phyloP scores from a whole-genome alignment of 53 echinoderm and acorn worm species.

The Hippasteria phrygiana region DNA sequence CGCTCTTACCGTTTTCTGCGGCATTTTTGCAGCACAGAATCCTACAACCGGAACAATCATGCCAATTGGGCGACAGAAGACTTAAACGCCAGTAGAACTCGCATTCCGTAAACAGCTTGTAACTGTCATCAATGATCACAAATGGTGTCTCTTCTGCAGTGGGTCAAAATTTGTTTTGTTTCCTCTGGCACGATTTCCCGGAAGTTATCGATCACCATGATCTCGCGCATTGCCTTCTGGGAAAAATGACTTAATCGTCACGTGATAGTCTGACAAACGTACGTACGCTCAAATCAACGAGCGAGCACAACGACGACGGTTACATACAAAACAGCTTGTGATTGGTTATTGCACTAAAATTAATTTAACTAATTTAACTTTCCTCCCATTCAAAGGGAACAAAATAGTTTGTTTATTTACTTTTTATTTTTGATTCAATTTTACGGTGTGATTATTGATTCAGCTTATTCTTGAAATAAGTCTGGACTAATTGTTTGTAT shows the following conservation, averaged over 20 bases:
- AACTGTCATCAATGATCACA: not conserved
- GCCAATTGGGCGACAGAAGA: not conserved
- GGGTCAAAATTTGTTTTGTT: not conserved
- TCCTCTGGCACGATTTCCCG: not conserved
- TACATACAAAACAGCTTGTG: not conserved
- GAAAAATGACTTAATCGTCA: slow-evolving; percentile 35
- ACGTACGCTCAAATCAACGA: not conserved
- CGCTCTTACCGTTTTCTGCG: not conserved
- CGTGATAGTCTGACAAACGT: slow-evolving; percentile 24
- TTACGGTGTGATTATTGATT: not conserved
- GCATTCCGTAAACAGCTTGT: not conserved
- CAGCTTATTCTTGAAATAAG: not conserved
- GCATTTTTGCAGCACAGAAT: not conserved
- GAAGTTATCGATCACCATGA: slow-evolving; percentile 24
- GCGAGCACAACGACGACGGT: not conserved
- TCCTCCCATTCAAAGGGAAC: not conserved
- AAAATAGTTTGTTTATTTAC: not conserved
- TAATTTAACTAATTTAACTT: not conserved
- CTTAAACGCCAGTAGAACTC: not conserved
- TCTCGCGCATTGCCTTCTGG: not conserved
- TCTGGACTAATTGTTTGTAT: not conserved
- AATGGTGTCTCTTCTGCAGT: not conserved
- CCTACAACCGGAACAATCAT: not conserved
- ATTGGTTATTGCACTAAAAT: slow-evolving; percentile 24
- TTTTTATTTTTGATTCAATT: not conserved